phyloP scores from a whole-genome alignment of 2,888 invertebrate species.

The Nephrocerus scutellatus region DNA sequence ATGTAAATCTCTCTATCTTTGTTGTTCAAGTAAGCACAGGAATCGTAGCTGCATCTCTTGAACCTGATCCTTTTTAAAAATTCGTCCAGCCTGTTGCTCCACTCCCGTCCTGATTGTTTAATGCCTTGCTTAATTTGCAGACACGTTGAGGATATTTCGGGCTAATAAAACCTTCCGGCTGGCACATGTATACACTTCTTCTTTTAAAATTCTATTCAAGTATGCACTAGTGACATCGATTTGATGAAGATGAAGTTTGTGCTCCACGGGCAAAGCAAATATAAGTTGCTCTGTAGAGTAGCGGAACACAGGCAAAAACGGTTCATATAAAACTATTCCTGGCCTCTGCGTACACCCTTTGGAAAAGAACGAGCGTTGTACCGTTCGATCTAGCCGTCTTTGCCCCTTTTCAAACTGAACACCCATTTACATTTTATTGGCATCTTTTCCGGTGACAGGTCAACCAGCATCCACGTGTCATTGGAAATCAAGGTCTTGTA shows the following conservation, averaged over 20 bases:
- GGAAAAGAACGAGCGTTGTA: slow-evolving; percentile 25
- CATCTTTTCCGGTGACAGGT: slow-evolving; percentile 19
- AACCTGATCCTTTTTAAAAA: no score
- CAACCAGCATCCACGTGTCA: slow-evolving; percentile 24
- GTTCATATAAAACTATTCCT: slow-evolving; percentile 11
- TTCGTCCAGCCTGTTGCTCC: no score
- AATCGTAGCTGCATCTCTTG: no score
- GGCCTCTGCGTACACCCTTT: slow-evolving; percentile 25
- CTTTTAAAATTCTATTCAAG: slow-evolving; percentile 12
- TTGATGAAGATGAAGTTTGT: slow-evolving; percentile 7
- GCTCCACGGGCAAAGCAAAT: slow-evolving; percentile 7
- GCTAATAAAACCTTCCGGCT: no score
- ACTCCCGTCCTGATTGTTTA: slow-evolving; percentile 5
- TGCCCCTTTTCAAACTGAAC: no score
- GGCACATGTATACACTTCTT: slow-evolving; percentile 13
- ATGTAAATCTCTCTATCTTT: slow-evolving; percentile 4
- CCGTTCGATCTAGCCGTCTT: slow-evolving; percentile 20
- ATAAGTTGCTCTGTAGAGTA: slow-evolving; percentile 5
- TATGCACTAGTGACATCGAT: no score
- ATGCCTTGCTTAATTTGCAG: slow-evolving; percentile 5
- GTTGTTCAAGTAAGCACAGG: slow-evolving; percentile 1
- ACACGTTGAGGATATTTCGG: slow-evolving; percentile 2
- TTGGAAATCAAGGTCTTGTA: no score
- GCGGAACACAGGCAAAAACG: slow-evolving; percentile 7
- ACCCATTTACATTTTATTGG: no score